phyloP scores from a whole-genome alignment of 2,113 vertebrate genomes.

The Eolophus roseicapilla region DNA sequence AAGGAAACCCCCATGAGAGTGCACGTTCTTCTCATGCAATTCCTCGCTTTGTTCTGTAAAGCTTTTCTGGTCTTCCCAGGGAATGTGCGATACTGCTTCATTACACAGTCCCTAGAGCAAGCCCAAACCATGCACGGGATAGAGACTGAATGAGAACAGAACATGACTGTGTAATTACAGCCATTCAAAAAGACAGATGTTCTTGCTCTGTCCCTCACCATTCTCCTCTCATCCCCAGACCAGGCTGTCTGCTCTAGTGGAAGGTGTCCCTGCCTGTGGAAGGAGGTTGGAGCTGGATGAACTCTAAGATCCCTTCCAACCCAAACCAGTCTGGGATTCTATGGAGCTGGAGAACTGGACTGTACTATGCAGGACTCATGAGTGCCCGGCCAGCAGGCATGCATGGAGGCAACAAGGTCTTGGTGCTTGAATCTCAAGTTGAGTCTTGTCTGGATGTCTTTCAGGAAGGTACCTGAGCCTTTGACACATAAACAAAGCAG shows the following conservation, averaged over 20 bases:
- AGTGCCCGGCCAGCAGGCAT: neutral
- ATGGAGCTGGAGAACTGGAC: neutral
- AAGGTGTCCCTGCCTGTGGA: neutral
- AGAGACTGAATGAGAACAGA: neutral
- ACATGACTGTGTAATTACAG: neutral
- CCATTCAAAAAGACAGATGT: neutral
- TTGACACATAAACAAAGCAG: neutral
- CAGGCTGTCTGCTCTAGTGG: neutral
- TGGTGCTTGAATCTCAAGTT: neutral
- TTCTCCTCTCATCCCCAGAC: neutral
- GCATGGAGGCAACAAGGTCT: neutral
- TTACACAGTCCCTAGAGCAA: neutral
- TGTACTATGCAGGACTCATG: neutral
- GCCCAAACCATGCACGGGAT: neutral
- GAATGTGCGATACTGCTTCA: neutral
- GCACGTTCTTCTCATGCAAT: neutral
- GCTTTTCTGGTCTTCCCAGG: neutral
- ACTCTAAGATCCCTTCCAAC: neutral
- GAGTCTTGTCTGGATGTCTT: neutral
- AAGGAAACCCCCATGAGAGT: neutral
- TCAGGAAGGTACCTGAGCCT: neutral
- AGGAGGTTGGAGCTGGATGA: fast-evolving
- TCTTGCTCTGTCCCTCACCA: neutral
- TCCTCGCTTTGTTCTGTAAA: neutral
- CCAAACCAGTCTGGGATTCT: neutral